Base-by-base conservation (phyloP, 2,797 vertebrate species). In the Ficedula albicollis region DNA sequence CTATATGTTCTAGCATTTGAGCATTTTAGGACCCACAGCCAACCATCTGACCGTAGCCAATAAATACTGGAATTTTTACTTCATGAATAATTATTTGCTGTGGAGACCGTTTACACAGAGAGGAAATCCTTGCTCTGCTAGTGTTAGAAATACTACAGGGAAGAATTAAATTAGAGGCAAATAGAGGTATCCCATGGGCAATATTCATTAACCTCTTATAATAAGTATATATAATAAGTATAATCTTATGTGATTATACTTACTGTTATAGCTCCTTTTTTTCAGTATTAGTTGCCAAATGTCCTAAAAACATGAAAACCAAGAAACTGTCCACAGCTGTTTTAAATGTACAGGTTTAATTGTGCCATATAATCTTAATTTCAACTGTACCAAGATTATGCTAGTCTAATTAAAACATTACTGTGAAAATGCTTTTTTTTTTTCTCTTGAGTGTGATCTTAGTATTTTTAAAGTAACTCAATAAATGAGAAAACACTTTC, bases 61-160 rank as follows among this genome's bases (percentile, higher is more conserved):
- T 90, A 90, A 97, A 95, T 84, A 74, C 89, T 97, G 75, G 89
- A 97, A 93, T 98, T 97, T 97, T 98, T 97, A 97, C 64, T 97
- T 96, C 29, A 46, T 96, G 82, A 90, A 91, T 97, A 97, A 97
- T 98, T 97, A 96, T 98, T 98, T 97, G 67, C 97, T 98, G 81
- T 98, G 97, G 97, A 94, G 72, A 84, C 97, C 98, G 97, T 98
- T 98, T 97, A 97, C 98, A 97, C 97, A 97, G 96, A 98, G 97
- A 69, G 48, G 94, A 98, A 97, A 97, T 96, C 93, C 96, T 95
- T 87, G 30, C 38, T 93, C 92, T 91, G 62, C 30, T 85, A 78
- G 11, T 96, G 70, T 94, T 92, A 91, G 86, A 95, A 95, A 30
- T 91, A 43, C 16, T 85, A 46, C 8, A 43, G 19, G 15, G 32